phyloP scores from a whole-genome alignment of 2,888 invertebrate species.

The Eretmocerus hayati region DNA sequence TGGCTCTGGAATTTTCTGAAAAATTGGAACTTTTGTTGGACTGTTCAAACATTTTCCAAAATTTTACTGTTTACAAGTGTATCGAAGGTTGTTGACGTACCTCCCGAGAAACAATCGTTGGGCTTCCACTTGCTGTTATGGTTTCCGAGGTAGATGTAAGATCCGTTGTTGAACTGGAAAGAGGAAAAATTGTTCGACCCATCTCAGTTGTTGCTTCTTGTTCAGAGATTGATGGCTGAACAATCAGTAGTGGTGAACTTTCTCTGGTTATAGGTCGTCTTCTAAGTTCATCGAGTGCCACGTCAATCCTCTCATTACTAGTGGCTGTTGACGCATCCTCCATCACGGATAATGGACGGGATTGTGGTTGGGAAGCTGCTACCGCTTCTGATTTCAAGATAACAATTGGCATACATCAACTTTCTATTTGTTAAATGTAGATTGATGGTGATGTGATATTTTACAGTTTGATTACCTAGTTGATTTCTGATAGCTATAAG shows the following conservation, averaged over 20 bases:
- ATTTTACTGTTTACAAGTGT: too few species aligned
- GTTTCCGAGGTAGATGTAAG: conserved; percentile 7
- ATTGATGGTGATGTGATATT: too few species aligned
- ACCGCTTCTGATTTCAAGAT: conserved; percentile 14
- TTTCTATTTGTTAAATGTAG: not conserved
- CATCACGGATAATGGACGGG: conserved; percentile 16
- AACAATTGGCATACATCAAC: not conserved
- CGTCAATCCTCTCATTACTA: conserved; percentile 26
- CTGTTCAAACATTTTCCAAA: too few species aligned
- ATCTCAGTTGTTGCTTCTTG: conserved; percentile 16
- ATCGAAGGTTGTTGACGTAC: too few species aligned
- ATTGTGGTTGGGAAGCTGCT: conserved; percentile 21
- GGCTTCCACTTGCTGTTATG: conserved; percentile 4
- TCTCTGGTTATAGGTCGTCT: conserved; percentile 6
- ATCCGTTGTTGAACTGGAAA: conserved; percentile 7
- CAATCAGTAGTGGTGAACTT: conserved; percentile 13
- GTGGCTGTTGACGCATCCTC: conserved; percentile 28
- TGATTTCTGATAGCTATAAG: conserved; percentile 42
- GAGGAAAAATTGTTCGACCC: conserved; percentile 10
- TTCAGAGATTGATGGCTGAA: conserved; percentile 1
- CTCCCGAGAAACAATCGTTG: not conserved
- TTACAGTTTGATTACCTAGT: conserved; percentile 29
- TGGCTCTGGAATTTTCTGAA: conserved; percentile 4
- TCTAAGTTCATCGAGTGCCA: not conserved
- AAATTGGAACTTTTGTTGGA: not conserved